phyloP scores from a whole-genome alignment of 2,113 vertebrate genomes.

The Ciconia maguari region DNA sequence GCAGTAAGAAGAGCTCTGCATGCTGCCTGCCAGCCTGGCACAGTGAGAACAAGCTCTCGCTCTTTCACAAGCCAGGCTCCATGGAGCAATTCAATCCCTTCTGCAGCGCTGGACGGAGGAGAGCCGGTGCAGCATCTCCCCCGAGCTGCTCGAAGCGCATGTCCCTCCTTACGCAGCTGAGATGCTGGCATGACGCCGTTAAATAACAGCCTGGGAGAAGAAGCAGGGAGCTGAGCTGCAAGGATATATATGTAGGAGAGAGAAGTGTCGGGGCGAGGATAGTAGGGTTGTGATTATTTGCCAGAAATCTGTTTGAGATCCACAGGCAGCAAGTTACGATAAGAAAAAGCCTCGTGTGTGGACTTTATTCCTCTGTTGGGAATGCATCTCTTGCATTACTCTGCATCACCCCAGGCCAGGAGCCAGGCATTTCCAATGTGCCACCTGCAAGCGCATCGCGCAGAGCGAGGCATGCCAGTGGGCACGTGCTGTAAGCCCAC shows the following conservation, averaged over 20 bases:
- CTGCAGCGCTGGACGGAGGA: not conserved
- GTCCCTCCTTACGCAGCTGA: rapidly evolving
- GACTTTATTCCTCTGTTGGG: not conserved
- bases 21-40: not conserved
- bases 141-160: rapidly evolving
- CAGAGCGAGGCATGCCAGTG: not conserved
- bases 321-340: not conserved
- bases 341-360: not conserved
- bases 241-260: not conserved
- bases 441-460: not conserved
- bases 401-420: not conserved
- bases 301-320: not conserved
- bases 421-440: not conserved
- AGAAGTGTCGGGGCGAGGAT: not conserved
- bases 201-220: not conserved
- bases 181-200: rapidly evolving
- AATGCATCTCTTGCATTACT: not conserved
- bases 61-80: not conserved
- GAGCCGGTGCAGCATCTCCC: not conserved
- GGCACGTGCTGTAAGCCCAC: not conserved
- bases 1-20: not conserved
- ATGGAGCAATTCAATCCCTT: not conserved
- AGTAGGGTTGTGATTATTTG: not conserved
- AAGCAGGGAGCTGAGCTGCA: not conserved
- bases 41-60: not conserved